Conservation (phyloP, 2,113 vertebrate genomes). For the Empidonax traillii region DNA sequence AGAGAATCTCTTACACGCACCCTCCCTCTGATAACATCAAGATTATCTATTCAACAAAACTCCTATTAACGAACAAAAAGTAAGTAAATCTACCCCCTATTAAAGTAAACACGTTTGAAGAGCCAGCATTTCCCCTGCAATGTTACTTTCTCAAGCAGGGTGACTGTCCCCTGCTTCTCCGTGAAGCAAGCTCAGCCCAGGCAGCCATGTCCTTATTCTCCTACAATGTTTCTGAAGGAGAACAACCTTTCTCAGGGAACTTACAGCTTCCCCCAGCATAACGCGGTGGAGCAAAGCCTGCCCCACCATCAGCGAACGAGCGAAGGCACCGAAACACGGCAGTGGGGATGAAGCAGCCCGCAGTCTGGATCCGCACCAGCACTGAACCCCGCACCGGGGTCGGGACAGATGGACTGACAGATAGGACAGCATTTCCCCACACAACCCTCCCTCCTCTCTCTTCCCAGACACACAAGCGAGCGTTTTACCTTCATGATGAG, state of each 20-base stretch:
- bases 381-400: neutral
- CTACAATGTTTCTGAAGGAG: slow-evolving; percentile 24
- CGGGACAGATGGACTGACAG: slow-evolving; percentile 18
- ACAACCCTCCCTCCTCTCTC: neutral
- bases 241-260: neutral
- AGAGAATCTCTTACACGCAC: neutral
- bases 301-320: neutral
- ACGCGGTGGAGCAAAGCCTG: neutral
- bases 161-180: slow-evolving; percentile 11
- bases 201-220: slow-evolving; percentile 65
- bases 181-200: slow-evolving; percentile 21
- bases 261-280: neutral
- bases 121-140: neutral
- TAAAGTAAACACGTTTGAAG: neutral
- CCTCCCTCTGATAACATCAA: neutral
- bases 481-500: slow-evolving; percentile 79
- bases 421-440: neutral
- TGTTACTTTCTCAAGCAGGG: slow-evolving; percentile 21
- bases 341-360: neutral
- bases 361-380: slow-evolving; percentile 28
- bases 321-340: neutral
- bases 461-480: neutral
- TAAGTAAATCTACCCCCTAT: neutral
- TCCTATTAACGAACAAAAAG: neutral
- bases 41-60: slow-evolving; percentile 1